Evolutionary conservation across 2,113 vertebrate species (phyloP).

Genomic region (Microtus pennsylvanicus): DNA sequence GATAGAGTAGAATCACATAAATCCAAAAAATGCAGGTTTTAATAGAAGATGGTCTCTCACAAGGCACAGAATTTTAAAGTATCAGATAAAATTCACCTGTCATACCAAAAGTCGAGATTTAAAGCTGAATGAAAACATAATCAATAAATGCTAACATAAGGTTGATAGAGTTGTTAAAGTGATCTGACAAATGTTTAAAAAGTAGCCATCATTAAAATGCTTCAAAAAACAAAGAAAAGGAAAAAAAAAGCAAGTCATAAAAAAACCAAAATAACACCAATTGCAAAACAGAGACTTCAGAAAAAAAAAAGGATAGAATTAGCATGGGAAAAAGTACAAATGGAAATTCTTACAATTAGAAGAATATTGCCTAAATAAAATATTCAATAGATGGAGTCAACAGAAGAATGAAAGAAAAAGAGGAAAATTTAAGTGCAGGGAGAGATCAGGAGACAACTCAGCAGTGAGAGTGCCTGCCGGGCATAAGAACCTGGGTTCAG

Average conservation of each 20-base stretch:
- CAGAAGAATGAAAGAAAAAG: background rate
- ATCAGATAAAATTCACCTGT: background rate
- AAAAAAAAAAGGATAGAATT: background rate
- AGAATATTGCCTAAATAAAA: background rate
- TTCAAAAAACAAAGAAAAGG: background rate
- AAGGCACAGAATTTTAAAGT: background rate
- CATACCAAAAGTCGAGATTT: background rate
- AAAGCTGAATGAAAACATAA: slow-evolving; percentile 14
- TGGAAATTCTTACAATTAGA: background rate
- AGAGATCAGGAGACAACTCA: too few species aligned
- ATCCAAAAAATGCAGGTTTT: background rate
- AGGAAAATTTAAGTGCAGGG: background rate
- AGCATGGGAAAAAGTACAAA: background rate
- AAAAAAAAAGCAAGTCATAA: background rate
- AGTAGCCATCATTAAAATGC: background rate
- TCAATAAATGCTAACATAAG: background rate
- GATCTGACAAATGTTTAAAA: background rate
- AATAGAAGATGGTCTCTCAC: background rate
- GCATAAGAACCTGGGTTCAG: background rate
- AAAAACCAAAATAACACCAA: background rate
- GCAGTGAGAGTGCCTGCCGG: background rate
- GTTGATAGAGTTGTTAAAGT: background rate
- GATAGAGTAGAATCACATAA: background rate
- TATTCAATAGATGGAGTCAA: background rate
- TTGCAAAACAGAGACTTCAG: background rate